These are phyloP conservation scores for Camponotus floridanus DNA, from an alignment of 1,140 invertebrate species.

Conservation along the genomic window DNA sequence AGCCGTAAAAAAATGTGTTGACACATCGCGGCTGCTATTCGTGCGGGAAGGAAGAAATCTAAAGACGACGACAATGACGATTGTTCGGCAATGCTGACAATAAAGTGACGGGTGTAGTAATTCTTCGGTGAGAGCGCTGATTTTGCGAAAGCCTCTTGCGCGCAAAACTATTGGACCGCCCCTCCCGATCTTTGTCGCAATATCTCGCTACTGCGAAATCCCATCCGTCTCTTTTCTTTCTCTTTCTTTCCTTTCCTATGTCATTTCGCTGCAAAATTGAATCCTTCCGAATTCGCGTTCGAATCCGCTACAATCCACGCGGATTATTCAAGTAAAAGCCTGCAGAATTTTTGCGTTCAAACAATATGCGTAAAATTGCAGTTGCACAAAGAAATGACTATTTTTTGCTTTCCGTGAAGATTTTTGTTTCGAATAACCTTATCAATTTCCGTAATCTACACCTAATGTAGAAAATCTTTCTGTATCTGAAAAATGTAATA, in stretches of 20 bases:
- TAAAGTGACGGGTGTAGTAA: conserved; percentile 64
- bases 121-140: conserved; percentile 50
- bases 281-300: conserved; percentile 43
- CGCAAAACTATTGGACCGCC: conserved; percentile 53
- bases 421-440: background rate
- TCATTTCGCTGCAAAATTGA: conserved; percentile 40
- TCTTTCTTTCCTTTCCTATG: no score
- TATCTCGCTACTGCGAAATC: conserved; percentile 62
- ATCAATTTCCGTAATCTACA: background rate
- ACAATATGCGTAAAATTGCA: background rate
- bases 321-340: background rate
- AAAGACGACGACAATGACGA: conserved; percentile 26
- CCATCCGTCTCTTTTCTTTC: conserved; percentile 42
- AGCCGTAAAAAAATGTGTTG: conserved; percentile 25
- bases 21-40: conserved; percentile 1
- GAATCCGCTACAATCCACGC: background rate
- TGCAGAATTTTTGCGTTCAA: background rate
- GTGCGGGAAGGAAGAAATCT: background rate
- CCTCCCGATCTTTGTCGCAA: conserved; percentile 59
- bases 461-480: background rate
- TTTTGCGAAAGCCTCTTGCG: conserved; percentile 62
- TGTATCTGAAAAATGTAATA: background rate
- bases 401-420: background rate
- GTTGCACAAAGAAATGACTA: background rate
- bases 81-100: conserved; percentile 55